Conservation (phyloP, 2,113 vertebrate genomes). For the Limanda limanda region DNA sequence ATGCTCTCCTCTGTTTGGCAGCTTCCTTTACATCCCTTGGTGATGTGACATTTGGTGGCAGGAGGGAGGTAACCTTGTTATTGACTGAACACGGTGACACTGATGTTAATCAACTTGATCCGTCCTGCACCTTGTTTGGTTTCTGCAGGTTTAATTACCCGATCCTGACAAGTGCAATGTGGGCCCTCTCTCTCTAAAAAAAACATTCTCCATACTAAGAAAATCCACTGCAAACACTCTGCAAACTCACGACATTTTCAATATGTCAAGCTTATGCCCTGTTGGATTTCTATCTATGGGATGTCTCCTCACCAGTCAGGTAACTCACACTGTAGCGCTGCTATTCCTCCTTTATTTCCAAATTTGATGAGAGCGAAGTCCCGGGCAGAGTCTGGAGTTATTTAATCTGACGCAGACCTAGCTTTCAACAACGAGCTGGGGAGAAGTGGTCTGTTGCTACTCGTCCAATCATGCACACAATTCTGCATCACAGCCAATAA, state of each 20-base stretch:
- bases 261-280: neutral
- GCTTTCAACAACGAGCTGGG: conserved; percentile 3
- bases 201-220: neutral
- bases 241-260: neutral
- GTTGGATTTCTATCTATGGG: neutral
- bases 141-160: conserved; percentile 10
- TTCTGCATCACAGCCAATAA: neutral
- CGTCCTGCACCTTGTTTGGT: conserved; percentile 13
- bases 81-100: conserved; percentile 10
- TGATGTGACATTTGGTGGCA: conserved; percentile 5
- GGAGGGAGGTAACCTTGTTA: neutral
- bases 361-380: neutral
- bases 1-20: no score
- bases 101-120: conserved; percentile 20
- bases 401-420: conserved; percentile 7
- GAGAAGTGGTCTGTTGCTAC: neutral
- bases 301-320: neutral
- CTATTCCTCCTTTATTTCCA: neutral
- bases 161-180: neutral
- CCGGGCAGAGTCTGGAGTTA: neutral
- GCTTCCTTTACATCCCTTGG: neutral
- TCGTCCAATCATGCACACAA: neutral
- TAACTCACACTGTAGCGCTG: neutral
- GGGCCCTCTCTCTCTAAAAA: neutral
- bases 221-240: neutral